A percentile compares a stretch with the other conserved stretches of the same genome.
phyloP scores from a whole-genome alignment of 2,888 invertebrate species.

The Hemaris fuciformis region DNA sequence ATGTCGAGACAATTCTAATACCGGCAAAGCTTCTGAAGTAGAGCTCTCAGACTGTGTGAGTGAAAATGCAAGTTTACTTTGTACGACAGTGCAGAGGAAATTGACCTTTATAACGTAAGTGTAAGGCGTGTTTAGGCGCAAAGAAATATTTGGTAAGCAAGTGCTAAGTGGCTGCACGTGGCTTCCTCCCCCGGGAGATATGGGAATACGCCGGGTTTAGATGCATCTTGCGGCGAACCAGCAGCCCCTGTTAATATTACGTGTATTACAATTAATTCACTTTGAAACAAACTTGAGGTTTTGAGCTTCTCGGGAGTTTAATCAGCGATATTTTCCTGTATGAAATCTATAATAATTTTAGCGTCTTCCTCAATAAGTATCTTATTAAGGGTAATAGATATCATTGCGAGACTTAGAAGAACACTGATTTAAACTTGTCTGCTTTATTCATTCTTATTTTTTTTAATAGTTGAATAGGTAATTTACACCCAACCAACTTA shows the following conservation, averaged over 20 bases:
- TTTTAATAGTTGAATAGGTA: not conserved
- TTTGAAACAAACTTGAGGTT: constrained; percentile 52
- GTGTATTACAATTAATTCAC: constrained; percentile 68
- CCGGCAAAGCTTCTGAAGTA: constrained; percentile 69
- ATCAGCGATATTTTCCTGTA: constrained; percentile 4
- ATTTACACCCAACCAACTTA: not conserved
- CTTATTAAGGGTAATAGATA: too few species aligned
- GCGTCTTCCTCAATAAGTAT: not conserved
- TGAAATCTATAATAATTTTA: not conserved
- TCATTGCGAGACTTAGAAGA: too few species aligned
- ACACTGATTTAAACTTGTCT: too few species aligned
- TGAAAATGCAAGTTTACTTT: constrained; percentile 60
- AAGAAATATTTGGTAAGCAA: constrained; percentile 53
- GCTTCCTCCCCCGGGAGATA: constrained; percentile 56
- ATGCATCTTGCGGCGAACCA: constrained; percentile 71
- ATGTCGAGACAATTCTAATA: constrained; percentile 73
- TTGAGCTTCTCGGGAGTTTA: constrained; percentile 20
- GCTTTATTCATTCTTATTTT: too few species aligned
- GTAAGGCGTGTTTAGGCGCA: constrained; percentile 48
- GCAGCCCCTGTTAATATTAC: constrained; percentile 64
- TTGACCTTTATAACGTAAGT: constrained; percentile 50
- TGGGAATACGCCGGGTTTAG: constrained; percentile 64
- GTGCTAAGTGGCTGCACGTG: constrained; percentile 78
- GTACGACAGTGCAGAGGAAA: constrained; percentile 47
- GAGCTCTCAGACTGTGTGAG: constrained; percentile 65